A percentile compares a stretch with the other conserved stretches of the same genome.
Evolutionary conservation across 1,140 invertebrate species (phyloP).

Genomic region (Aricia agestis): DNA sequence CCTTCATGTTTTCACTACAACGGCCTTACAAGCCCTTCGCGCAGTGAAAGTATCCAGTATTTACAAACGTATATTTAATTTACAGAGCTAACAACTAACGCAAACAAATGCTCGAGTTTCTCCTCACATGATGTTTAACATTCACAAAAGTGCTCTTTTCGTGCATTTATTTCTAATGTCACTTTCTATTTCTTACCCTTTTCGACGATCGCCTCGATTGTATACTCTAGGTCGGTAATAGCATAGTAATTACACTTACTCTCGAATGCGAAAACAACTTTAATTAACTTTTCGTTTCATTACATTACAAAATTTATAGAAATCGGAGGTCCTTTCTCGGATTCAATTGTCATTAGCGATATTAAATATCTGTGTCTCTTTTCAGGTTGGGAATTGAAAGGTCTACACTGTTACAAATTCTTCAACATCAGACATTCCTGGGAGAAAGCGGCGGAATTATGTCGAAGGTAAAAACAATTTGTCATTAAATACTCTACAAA

Average conservation of each 20-base stretch:
- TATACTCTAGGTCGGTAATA: not conserved
- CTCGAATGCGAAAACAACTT: slow-evolving; percentile 13
- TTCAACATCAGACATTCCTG: slow-evolving; percentile 97
- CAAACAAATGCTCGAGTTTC: slow-evolving; percentile 22
- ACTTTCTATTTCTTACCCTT: slow-evolving; percentile 18
- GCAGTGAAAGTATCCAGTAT: slow-evolving; percentile 38
- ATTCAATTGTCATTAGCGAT: too few relatives aligned
- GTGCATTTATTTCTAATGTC: slow-evolving; percentile 15
- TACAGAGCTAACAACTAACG: slow-evolving; percentile 36
- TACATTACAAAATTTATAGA: too few relatives aligned
- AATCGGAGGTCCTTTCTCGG: too few relatives aligned
- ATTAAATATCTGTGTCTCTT: slow-evolving; percentile 57
- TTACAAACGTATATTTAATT: slow-evolving; percentile 35
- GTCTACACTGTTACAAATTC: slow-evolving; percentile 95
- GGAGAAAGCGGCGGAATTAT: slow-evolving; percentile 95
- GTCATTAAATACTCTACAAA: not conserved
- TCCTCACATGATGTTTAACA: slow-evolving; percentile 5
- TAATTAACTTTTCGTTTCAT: not conserved
- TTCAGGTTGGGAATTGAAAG: slow-evolving; percentile 93
- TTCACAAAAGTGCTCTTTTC: not conserved
- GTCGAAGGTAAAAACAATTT: slow-evolving; percentile 86
- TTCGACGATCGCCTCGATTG: not conserved
- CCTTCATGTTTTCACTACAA: slow-evolving; percentile 32
- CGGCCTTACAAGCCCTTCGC: slow-evolving; percentile 31
- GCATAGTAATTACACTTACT: slow-evolving; percentile 10